Conservation (phyloP, 2,797 vertebrate genomes). For the Fistularia commersonii region DNA sequence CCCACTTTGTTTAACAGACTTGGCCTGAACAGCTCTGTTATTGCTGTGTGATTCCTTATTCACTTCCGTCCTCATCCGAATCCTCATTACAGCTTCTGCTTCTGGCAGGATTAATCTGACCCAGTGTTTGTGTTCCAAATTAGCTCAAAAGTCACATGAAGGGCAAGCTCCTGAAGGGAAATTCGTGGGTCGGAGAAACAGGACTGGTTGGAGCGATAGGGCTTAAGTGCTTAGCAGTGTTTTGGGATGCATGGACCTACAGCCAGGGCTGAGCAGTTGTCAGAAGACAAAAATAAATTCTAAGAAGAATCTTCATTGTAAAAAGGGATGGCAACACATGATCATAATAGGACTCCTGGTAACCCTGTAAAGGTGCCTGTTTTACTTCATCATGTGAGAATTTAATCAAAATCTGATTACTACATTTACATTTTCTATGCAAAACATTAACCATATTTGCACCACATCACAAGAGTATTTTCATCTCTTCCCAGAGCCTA, state of each 20-base stretch:
- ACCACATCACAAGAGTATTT: too few relatives aligned
- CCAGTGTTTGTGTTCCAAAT: slow-evolving; percentile 56
- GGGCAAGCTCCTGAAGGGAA: slow-evolving; percentile 44
- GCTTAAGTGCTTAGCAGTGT: slow-evolving; percentile 46
- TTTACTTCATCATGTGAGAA: slow-evolving; percentile 7
- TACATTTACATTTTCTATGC: too few relatives aligned
- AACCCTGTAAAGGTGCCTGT: slow-evolving; percentile 15
- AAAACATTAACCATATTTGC: too few relatives aligned
- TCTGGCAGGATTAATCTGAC: slow-evolving; percentile 40
- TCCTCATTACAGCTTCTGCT: slow-evolving; percentile 45
- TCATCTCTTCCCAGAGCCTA: too few relatives aligned
- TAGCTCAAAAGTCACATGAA: slow-evolving; percentile 59
- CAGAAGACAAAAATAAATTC: slow-evolving; percentile 43
- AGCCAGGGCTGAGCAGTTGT: slow-evolving; percentile 21
- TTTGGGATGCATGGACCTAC: slow-evolving; percentile 28
- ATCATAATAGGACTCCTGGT: slow-evolving; percentile 20
- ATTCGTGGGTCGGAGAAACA: slow-evolving; percentile 32
- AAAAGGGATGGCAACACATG: slow-evolving; percentile 23
- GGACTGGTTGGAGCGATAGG: slow-evolving; percentile 19
- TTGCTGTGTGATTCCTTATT: slow-evolving; percentile 27
- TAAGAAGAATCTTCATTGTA: slow-evolving; percentile 15
- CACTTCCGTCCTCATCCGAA: slow-evolving; percentile 26
- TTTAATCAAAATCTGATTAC: too few relatives aligned
- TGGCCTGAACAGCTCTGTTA: slow-evolving; percentile 16
- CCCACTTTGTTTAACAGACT: slow-evolving; percentile 7